These are phyloP conservation scores for Drosophila burlai DNA, from an alignment of 1,140 invertebrate species.

Conservation along the genomic window DNA sequence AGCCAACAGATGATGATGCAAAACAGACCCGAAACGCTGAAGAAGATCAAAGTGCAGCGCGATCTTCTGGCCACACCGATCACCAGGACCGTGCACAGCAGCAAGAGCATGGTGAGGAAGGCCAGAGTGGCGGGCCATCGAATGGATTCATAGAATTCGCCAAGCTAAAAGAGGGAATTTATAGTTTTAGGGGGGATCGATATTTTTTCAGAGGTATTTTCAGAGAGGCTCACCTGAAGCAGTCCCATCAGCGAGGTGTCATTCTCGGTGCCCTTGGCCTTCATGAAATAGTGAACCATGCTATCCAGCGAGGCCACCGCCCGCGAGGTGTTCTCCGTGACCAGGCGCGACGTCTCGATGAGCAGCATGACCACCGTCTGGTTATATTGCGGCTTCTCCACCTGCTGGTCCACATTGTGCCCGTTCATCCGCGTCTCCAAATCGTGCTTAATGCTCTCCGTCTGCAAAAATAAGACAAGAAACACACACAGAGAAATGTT, in stretches of 20 bases:
- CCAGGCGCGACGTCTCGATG: conserved; percentile 88
- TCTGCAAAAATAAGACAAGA: conserved; percentile 53
- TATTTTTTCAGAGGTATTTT: too few relatives aligned
- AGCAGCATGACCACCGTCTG: conserved; percentile 89
- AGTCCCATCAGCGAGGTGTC: conserved; percentile 89
- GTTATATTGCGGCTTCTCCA: conserved; percentile 91
- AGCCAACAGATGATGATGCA: conserved; percentile 93
- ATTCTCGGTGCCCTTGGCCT: conserved; percentile 87
- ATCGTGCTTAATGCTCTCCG: conserved; percentile 82
- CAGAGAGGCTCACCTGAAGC: conserved; percentile 86
- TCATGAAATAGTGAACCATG: conserved; percentile 89
- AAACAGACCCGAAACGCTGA: conserved; percentile 91
- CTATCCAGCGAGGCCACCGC: conserved; percentile 86
- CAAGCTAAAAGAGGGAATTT: conserved; percentile 30
- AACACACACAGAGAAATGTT: not conserved
- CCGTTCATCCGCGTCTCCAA: conserved; percentile 80
- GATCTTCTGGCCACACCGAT: conserved; percentile 93
- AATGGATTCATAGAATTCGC: conserved; percentile 87
- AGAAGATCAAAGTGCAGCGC: conserved; percentile 93
- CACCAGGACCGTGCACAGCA: conserved; percentile 92
- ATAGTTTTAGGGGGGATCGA: too few relatives aligned
- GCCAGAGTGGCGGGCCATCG: conserved; percentile 94
- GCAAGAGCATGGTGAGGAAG: conserved; percentile 90
- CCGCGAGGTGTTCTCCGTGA: conserved; percentile 89
- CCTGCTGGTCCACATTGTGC: conserved; percentile 89